phyloP scores from a whole-genome alignment of 2,113 vertebrate genomes.

The Anarrhichthys ocellatus region DNA sequence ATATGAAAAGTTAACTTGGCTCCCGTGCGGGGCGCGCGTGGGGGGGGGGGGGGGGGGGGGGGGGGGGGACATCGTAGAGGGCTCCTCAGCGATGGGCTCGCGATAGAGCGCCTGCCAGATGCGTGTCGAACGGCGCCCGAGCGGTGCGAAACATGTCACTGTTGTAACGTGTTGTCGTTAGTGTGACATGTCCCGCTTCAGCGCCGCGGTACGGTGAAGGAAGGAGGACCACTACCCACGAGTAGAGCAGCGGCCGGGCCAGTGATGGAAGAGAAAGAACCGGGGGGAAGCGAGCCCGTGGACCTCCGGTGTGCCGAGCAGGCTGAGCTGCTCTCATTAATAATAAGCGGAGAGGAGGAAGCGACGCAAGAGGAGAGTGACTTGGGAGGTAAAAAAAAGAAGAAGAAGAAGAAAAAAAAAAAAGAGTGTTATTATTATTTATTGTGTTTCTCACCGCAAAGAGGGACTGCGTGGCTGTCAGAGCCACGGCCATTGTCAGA shows the following conservation, averaged over 20 bases:
- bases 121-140: conserved; percentile 60
- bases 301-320: conserved; percentile 80
- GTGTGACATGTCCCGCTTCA: conserved; percentile 71
- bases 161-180: conserved; percentile 50
- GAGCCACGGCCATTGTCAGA: conserved; percentile 70
- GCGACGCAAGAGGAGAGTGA: conserved; percentile 74
- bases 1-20: conserved; percentile 85
- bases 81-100: conserved; percentile 77
- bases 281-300: conserved; percentile 71
- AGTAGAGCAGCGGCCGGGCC: conserved; percentile 57
- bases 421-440: conserved; percentile 39
- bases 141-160: conserved; percentile 40
- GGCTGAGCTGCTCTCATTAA: conserved; percentile 83
- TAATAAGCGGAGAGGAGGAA: conserved; percentile 84
- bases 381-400: conserved; percentile 79
- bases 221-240: conserved; percentile 42
- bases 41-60: conserved; percentile 77
- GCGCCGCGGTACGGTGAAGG: conserved; percentile 54
- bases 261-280: conserved; percentile 79
- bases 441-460: conserved; percentile 39
- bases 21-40: conserved; percentile 66
- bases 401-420: background rate
- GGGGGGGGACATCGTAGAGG: conserved; percentile 73
- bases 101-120: conserved; percentile 72
- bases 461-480: conserved; percentile 64